Percentiles rank a stretch among this genome's conserved stretches.
Evolutionary conservation across 2,113 vertebrate species (phyloP).

Genomic region (Craseonycteris thonglongyai): DNA sequence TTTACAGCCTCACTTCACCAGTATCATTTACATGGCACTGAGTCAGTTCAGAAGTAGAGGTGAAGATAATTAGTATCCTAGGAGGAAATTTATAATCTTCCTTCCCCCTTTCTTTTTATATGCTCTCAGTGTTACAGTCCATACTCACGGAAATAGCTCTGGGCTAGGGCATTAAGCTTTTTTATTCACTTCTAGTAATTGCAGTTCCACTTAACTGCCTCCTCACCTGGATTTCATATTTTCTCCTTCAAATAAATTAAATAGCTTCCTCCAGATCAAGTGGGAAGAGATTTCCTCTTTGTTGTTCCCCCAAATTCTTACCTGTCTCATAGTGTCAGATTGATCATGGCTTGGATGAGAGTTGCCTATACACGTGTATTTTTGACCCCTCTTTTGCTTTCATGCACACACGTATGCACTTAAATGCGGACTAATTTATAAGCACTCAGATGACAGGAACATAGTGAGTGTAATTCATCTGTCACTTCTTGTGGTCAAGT

Average conservation of each 20-base stretch:
- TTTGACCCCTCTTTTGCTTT: no score
- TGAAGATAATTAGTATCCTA: neutral
- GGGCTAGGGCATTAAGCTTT: neutral
- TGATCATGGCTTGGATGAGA: neutral
- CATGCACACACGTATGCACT: neutral
- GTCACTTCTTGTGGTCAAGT: neutral
- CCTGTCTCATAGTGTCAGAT: neutral
- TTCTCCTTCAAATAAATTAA: neutral
- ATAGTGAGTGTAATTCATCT: neutral
- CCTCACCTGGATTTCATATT: neutral
- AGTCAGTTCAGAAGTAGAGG: neutral
- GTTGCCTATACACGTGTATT: neutral
- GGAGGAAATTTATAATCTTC: neutral
- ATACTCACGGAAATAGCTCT: neutral
- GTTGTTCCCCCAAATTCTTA: neutral
- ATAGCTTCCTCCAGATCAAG: neutral
- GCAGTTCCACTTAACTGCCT: neutral
- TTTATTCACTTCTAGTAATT: neutral
- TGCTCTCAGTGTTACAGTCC: neutral
- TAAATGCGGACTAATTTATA: neutral
- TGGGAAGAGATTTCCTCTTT: neutral
- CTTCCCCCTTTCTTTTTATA: neutral
- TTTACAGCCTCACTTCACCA: neutral
- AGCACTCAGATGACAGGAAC: neutral
- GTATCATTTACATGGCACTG: neutral